phyloP scores from a whole-genome alignment of 2,797 vertebrate species.

The Catharus ustulatus region DNA sequence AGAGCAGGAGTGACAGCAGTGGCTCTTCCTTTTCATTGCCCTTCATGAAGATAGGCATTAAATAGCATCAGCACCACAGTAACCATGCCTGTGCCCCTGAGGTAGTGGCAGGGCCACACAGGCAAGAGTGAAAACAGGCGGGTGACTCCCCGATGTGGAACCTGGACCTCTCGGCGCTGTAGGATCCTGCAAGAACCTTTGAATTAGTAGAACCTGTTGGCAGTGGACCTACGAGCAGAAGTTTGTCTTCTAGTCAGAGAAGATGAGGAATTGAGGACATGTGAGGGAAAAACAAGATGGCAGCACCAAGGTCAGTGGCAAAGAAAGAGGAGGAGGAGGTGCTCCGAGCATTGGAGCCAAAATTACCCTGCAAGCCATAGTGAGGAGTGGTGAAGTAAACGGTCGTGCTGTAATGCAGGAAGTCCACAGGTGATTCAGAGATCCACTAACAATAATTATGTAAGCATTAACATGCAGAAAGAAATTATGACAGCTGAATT shows the following conservation, averaged over 20 bases:
- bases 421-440: neutral
- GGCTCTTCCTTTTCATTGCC: neutral
- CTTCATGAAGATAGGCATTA: neutral
- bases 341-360: fast-evolving
- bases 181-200: neutral
- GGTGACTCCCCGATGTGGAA: neutral
- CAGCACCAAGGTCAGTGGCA: too few relatives aligned
- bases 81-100: neutral
- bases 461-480: neutral
- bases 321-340: neutral
- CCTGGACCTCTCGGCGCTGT: neutral
- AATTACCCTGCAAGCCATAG: too few relatives aligned
- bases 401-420: neutral
- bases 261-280: neutral
- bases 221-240: neutral
- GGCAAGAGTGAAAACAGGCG: fast-evolving
- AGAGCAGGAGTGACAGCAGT: neutral
- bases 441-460: neutral
- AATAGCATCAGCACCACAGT: neutral
- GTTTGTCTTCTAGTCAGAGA: neutral
- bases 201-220: neutral
- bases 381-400: neutral
- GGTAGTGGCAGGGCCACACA: neutral
- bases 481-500: neutral
- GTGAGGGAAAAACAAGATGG: neutral